phyloP scores from a whole-genome alignment of 2,797 vertebrate species.

The Rhinella marina region DNA sequence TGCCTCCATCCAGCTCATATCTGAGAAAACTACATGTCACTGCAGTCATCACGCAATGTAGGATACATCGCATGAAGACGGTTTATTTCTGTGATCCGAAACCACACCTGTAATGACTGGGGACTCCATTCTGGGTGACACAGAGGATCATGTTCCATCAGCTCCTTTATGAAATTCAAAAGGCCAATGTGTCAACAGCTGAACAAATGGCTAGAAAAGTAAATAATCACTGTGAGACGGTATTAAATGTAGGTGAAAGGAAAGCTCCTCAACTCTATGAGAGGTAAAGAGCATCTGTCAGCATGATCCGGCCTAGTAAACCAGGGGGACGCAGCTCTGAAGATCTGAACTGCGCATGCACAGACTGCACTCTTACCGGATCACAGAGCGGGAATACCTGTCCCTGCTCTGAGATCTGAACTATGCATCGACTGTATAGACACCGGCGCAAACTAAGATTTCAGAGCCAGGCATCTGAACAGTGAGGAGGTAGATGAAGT shows the following conservation, averaged over 20 bases:
- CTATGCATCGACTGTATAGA: too few species aligned
- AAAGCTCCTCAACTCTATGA: not conserved
- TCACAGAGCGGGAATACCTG: too few species aligned
- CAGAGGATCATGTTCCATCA: not conserved
- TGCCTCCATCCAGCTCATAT: constrained; percentile 18
- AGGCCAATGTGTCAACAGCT: not conserved
- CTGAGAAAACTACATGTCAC: not conserved
- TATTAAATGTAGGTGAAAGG: not conserved
- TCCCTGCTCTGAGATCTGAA: too few species aligned
- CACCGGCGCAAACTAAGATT: too few species aligned
- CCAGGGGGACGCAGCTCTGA: too few species aligned
- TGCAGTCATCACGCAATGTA: not conserved
- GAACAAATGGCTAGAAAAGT: not conserved
- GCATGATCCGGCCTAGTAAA: too few species aligned
- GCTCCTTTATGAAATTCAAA: constrained; percentile 4
- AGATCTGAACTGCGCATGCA: too few species aligned
- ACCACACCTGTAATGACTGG: constrained; percentile 29
- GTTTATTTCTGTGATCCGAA: constrained; percentile 11
- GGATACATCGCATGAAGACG: not conserved
- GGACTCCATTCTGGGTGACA: not conserved
- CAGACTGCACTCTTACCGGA: too few species aligned
- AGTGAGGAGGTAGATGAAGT: too few species aligned
- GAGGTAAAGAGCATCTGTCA: too few species aligned
- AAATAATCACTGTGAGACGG: not conserved
- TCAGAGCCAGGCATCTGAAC: too few species aligned